Conservation (phyloP, 1,140 invertebrate species). For the Leguminivora glycinivorella region DNA sequence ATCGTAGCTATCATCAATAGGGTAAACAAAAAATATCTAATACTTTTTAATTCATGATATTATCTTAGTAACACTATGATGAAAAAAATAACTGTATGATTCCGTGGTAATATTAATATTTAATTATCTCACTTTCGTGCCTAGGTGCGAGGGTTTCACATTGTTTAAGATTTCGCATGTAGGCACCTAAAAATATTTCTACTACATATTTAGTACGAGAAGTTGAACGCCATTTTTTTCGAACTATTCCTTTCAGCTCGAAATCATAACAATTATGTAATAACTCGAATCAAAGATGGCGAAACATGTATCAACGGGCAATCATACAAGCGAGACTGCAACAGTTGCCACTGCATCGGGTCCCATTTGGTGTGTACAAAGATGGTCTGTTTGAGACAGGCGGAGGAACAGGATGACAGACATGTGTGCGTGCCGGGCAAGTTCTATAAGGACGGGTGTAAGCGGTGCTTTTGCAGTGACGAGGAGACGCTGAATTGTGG, state of each 20-base stretch:
- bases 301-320: constrained; percentile 57
- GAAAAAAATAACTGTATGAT: too few relatives aligned
- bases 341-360: constrained; percentile 66
- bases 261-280: constrained; percentile 31
- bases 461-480: constrained; percentile 49
- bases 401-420: constrained; percentile 17
- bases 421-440: constrained; percentile 39
- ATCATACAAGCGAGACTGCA: constrained; percentile 68
- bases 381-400: constrained; percentile 38
- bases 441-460: constrained; percentile 46
- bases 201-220: too few relatives aligned
- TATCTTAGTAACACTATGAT: too few relatives aligned
- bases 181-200: too few relatives aligned
- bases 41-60: too few relatives aligned
- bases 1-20: too few relatives aligned
- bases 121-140: too few relatives aligned
- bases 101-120: too few relatives aligned
- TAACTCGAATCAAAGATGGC: constrained; percentile 44
- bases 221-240: too few relatives aligned
- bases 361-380: constrained; percentile 64
- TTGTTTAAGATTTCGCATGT: too few relatives aligned
- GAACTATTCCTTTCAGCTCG: constrained; percentile 36
- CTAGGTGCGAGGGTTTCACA: too few relatives aligned
- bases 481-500: constrained; percentile 38
- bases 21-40: too few relatives aligned